Percentiles rank a stretch among this genome's conserved stretches.
phyloP scores from a whole-genome alignment of 30 jellyfish, hydroid and myxozoan genomes.

The Turritopsis rubra region DNA sequence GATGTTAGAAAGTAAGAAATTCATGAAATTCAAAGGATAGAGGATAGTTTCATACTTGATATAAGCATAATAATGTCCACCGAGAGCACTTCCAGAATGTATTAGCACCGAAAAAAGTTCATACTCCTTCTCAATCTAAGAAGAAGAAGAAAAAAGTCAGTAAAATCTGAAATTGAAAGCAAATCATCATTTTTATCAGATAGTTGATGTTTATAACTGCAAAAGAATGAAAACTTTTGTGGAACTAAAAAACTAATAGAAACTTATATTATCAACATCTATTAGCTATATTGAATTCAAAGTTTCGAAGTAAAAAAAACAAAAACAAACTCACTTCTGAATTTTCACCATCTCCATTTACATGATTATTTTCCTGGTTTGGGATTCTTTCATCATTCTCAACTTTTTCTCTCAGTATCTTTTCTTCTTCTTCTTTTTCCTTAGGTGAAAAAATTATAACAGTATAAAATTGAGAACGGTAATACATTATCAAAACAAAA shows the following conservation, averaged over 20 bases:
- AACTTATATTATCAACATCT: no score
- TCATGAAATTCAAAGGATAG: neutral
- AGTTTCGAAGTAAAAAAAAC: neutral
- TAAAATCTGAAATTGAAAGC: neutral
- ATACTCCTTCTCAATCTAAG: constrained; percentile 9
- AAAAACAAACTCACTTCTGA: neutral
- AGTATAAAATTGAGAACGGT: neutral
- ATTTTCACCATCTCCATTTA: neutral
- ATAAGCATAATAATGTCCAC: constrained; percentile 97
- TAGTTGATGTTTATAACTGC: no score
- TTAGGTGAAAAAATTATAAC: neutral
- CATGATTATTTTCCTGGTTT: neutral
- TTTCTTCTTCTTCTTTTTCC: neutral
- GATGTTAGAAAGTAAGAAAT: neutral
- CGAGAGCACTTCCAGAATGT: constrained; percentile 93
- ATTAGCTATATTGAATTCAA: neutral
- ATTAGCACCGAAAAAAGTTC: constrained; percentile 82
- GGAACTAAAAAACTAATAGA: no score
- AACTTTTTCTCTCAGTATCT: neutral
- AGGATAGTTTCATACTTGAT: constrained; percentile 54
- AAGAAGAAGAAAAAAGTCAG: neutral
- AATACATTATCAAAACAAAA: no score
- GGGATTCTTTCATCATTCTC: neutral
- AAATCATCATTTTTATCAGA: no score
- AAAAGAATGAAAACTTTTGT: no score